Conservation (phyloP, 1,140 invertebrate species). For the Procambarus virginalis region DNA sequence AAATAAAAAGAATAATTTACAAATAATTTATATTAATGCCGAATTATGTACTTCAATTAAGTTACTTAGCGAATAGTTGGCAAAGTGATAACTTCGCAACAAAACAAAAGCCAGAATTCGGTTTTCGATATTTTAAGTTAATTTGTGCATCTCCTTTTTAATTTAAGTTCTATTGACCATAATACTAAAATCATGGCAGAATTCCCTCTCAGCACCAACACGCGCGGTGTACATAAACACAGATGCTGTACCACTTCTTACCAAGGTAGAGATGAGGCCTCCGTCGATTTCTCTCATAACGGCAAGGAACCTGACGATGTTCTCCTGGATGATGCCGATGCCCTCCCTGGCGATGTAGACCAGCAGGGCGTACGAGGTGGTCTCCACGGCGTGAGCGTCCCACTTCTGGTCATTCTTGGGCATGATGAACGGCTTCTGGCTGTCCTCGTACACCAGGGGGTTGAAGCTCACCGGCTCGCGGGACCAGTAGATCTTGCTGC, state of each 20-base stretch:
- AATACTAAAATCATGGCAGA: no score
- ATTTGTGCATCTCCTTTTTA: no score
- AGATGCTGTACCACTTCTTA: background rate
- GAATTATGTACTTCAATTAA: no score
- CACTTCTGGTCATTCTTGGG: conserved; percentile 74
- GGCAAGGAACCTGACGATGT: conserved; percentile 79
- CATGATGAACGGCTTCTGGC: conserved; percentile 74
- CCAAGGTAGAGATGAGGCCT: conserved; percentile 78
- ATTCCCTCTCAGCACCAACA: no score
- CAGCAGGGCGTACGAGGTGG: conserved; percentile 79
- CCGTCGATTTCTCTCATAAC: conserved; percentile 77
- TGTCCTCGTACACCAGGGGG: conserved; percentile 75
- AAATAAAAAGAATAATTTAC: no score
- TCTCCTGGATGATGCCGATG: conserved; percentile 73
- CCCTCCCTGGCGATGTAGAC: conserved; percentile 75
- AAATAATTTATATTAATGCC: no score
- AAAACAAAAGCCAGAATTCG: no score
- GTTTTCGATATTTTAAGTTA: no score
- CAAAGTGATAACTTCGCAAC: no score
- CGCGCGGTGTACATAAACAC: no score
- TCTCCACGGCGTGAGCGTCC: conserved; percentile 77
- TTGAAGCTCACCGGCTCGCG: conserved; percentile 72
- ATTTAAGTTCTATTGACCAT: no score
- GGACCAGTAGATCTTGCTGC: conserved; percentile 76
- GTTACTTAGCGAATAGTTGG: no score